Percentiles rank a stretch among this genome's conserved stretches.
Conservation (phyloP, 2,888 invertebrate species). For the Bedellia somnulentella region DNA sequence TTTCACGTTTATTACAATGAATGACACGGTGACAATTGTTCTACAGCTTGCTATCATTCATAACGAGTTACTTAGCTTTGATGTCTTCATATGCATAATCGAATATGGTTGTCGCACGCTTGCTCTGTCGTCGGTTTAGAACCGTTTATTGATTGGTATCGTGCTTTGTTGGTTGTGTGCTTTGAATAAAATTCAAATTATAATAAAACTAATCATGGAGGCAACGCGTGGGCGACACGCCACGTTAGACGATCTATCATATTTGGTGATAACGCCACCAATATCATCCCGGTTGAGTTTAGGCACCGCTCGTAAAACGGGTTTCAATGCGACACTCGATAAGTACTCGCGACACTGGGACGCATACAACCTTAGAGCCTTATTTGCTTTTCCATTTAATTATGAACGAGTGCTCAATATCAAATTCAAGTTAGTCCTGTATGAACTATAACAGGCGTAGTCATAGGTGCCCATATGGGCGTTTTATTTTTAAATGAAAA, state of each 20-base stretch:
- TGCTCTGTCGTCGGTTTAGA: slow-evolving; percentile 54
- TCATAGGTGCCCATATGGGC: too few relatives aligned
- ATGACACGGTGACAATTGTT: too few relatives aligned
- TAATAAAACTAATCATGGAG: slow-evolving; percentile 60
- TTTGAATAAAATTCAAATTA: slow-evolving; percentile 63
- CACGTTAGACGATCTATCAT: slow-evolving; percentile 54
- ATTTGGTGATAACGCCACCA: slow-evolving; percentile 59
- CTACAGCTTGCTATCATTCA: slow-evolving; percentile 32
- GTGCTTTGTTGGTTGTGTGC: slow-evolving; percentile 58
- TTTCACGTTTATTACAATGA: too few relatives aligned
- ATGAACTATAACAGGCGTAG: too few relatives aligned
- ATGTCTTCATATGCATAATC: slow-evolving; percentile 54
- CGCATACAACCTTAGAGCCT: too few relatives aligned
- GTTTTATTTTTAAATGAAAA: too few relatives aligned
- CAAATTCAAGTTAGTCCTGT: too few relatives aligned
- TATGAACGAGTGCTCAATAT: too few relatives aligned
- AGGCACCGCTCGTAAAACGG: too few relatives aligned
- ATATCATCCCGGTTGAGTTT: slow-evolving; percentile 39
- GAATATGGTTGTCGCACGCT: slow-evolving; percentile 58
- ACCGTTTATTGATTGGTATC: slow-evolving; percentile 62
- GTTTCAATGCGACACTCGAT: slow-evolving; percentile 10
- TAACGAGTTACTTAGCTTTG: slow-evolving; percentile 38
- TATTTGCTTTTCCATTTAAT: too few relatives aligned
- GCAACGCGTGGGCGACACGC: slow-evolving; percentile 56
- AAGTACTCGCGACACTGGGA: too few relatives aligned